These are phyloP conservation scores for Borostomias antarcticus DNA, from an alignment of 2,797 vertebrate genomes.

Conservation along the genomic window DNA sequence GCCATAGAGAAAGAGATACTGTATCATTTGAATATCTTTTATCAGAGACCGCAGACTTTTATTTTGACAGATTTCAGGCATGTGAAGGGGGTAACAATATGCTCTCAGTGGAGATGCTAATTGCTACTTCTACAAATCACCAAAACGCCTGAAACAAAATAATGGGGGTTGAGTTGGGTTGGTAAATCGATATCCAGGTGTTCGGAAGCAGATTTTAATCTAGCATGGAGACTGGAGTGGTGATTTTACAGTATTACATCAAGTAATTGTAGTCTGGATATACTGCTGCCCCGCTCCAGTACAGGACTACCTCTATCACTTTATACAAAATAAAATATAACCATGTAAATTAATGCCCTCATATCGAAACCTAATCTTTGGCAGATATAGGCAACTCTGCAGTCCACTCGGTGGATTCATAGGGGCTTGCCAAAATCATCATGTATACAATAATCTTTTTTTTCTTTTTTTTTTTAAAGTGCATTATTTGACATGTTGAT, in stretches of 20 bases:
- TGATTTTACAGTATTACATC: conserved; percentile 3
- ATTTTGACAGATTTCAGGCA: too few relatives aligned
- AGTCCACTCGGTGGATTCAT: conserved; percentile 51
- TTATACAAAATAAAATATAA: neutral
- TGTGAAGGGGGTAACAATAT: too few relatives aligned
- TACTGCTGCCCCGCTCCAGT: neutral
- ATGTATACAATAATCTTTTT: conserved; percentile 44
- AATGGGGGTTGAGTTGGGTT: neutral
- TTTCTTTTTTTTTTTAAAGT: conserved; percentile 74
- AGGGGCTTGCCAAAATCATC: conserved; percentile 52
- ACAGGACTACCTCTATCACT: neutral
- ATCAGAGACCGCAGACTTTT: too few relatives aligned
- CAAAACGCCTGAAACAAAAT: neutral
- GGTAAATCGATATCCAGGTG: neutral
- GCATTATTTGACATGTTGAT: conserved; percentile 66
- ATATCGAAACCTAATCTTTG: conserved; percentile 63
- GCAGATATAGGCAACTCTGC: conserved; percentile 62
- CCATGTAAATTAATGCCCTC: conserved; percentile 18
- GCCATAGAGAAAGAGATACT: too few relatives aligned
- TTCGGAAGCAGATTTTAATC: neutral
- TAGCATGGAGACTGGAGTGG: neutral
- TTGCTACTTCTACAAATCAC: neutral
- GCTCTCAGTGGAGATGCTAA: too few relatives aligned
- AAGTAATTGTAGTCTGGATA: neutral
- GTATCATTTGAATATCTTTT: too few relatives aligned